These are phyloP conservation scores for Phrynocephalus versicolor DNA, from an alignment of 2,113 vertebrate species.

Conservation along the genomic window DNA sequence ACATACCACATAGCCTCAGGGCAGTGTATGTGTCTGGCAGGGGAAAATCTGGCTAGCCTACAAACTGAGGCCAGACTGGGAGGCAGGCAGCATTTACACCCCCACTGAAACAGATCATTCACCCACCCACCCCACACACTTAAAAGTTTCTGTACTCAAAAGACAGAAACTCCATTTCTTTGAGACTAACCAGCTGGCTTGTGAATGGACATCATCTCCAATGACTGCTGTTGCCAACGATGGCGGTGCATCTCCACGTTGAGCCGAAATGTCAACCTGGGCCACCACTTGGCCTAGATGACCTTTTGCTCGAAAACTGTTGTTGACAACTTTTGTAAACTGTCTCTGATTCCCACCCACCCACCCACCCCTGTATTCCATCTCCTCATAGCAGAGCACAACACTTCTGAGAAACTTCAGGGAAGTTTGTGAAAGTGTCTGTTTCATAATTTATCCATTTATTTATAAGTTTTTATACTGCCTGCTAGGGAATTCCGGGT, in stretches of 20 bases:
- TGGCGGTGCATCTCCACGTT: neutral
- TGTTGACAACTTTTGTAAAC: neutral
- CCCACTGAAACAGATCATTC: neutral
- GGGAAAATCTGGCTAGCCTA: neutral
- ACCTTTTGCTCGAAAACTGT: neutral
- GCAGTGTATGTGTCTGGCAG: neutral
- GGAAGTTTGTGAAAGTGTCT: neutral
- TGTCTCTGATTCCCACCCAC: neutral
- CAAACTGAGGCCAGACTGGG: neutral
- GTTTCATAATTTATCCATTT: too few relatives aligned
- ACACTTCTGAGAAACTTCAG: neutral
- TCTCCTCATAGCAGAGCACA: neutral
- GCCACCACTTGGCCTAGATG: neutral
- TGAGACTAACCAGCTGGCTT: neutral
- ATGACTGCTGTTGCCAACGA: neutral
- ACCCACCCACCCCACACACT: too few relatives aligned
- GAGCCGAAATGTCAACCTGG: neutral
- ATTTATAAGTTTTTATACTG: too few relatives aligned
- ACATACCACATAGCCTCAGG: neutral
- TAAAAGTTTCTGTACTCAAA: neutral
- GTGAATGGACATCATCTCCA: neutral
- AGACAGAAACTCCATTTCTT: neutral
- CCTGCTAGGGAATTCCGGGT: too few relatives aligned
- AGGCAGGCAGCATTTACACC: neutral
- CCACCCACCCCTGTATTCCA: too few relatives aligned